Percentiles rank a stretch among this genome's conserved stretches.
These are phyloP conservation scores for Cuculus canorus DNA, from an alignment of 2,797 vertebrate genomes.

Conservation along the genomic window DNA sequence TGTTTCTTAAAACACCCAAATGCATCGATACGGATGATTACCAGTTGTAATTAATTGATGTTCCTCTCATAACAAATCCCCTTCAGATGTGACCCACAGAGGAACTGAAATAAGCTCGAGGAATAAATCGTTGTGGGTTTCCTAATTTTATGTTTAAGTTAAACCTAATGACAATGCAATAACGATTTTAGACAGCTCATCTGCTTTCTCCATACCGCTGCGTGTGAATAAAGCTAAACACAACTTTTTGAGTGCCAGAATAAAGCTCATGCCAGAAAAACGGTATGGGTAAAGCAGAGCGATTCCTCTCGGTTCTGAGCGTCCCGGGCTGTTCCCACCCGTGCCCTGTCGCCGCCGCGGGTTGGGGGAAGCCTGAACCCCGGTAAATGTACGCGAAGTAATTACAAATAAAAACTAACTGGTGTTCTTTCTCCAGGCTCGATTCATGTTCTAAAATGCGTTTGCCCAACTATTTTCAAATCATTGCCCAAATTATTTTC, in stretches of 20 bases:
- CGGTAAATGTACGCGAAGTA: background rate
- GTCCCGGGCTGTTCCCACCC: accelerated
- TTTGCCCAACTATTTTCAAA: background rate
- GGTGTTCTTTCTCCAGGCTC: background rate
- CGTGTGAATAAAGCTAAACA: background rate
- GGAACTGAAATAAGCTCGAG: background rate
- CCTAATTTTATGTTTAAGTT: background rate
- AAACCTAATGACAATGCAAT: background rate
- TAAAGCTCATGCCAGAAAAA: background rate
- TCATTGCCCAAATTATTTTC: no score
- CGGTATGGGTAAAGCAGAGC: background rate
- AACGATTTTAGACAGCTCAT: background rate
- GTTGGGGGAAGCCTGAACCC: background rate
- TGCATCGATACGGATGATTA: background rate
- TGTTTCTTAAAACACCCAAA: background rate
- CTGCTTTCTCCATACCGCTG: background rate
- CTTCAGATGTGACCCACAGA: background rate
- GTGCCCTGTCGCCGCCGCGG: background rate
- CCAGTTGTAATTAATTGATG: background rate
- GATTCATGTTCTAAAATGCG: background rate
- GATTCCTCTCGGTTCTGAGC: no score
- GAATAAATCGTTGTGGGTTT: background rate
- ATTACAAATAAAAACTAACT: background rate
- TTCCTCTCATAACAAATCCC: background rate
- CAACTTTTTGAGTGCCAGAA: background rate